Base-by-base conservation (phyloP, 2,113 vertebrate species). In the Lucifuga dentata region DNA sequence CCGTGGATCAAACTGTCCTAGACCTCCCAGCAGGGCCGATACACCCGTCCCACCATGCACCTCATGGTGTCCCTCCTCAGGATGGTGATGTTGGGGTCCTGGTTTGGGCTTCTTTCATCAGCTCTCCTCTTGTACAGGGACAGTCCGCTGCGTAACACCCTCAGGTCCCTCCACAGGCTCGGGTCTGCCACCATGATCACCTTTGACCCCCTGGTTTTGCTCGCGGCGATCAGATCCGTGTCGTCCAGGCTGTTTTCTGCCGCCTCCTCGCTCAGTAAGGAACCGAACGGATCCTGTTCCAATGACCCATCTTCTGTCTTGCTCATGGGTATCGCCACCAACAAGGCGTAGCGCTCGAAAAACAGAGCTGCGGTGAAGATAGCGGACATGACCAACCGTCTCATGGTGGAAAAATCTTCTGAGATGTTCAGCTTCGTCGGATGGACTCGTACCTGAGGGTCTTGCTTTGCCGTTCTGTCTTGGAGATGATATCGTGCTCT, bases 11-110 rank as follows among this genome's bases (percentile, higher is more conserved):
- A 59, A 63, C 4, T 39, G 57, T 73, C 69, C 80, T 90, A 94
- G 66, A 89, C 90, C 16, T 92, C 91, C 92, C 92, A 94, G 83
- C 93, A 94, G 0, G 93, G 93, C 40, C 93, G 84, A 84, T 94
- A 94, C 52, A 94, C 93, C 33, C 93, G 79, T 69, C 93, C 93
- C 86, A 94, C 92, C 93, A 94, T 94, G 89, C 93, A 94, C 59
- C 90, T 90, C 92, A 92, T 93, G 15, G 84, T 89, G 87, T 93
- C 91, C 66, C 90, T 91, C 78, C 83, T 88, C 74, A 88, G 79
- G 66, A 93, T 88, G 72, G 89, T 81, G 55, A 91, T 62, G 76
- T 15, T 78, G 39, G 75, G 59, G 57, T 81, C 83, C 59, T 80
- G 84, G 55, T 73, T 59, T 84, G 55, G 81, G 74, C 60, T 48